Base-by-base conservation (phyloP, 2,888 invertebrate genomes). In the Quadroppia sp. region DNA sequence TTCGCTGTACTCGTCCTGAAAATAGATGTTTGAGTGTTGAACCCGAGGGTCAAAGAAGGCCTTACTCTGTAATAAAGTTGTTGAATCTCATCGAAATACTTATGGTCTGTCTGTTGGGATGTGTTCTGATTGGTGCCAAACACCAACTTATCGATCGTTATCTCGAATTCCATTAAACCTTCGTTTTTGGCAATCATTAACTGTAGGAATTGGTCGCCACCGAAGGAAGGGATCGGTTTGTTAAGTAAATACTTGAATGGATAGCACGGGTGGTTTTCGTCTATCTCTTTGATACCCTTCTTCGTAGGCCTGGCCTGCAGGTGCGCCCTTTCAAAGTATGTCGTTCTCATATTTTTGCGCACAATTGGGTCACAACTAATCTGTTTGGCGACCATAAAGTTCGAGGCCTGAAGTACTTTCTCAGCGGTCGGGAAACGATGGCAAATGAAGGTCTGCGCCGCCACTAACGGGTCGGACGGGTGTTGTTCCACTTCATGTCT, bases 401-500 rank as follows among this genome's bases (percentile, higher is more conserved):
- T 91, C 0, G 91, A 92, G 2, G 94, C 97, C 79, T 91, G 89
- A 59, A 99, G 81, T 17, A 92, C 92, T 81, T 94, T 94, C 3
- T 92, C 90, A 0, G 88, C 85, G 0, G 88, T 87, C 76, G 86
- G 83, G 80, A 91, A 90, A 80, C 88, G 87, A 3, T 85, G 86
- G 79, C 77, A 78, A 67, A 77, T 20, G 42, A 78, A 81, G 32
- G 84, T 77, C 80, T 87, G 93, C 72, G 88, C 88, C 0, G 95
- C 95, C 77, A 92, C 91, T 0, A 86, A 80, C 0, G 95, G 94
- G 78, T 92, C 90, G n/a, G 88, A 86, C 0, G 89, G 88, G 79
- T 91, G 92, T 81, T 97, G 96, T 71, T 95, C 95, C 1, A 97
- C 93, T 81, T 97, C 97, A 82, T 95, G 92, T 17, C 94, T 86